These are phyloP conservation scores for Lucinisca nassula DNA, from an alignment of 2,888 invertebrate genomes.

Conservation along the genomic window DNA sequence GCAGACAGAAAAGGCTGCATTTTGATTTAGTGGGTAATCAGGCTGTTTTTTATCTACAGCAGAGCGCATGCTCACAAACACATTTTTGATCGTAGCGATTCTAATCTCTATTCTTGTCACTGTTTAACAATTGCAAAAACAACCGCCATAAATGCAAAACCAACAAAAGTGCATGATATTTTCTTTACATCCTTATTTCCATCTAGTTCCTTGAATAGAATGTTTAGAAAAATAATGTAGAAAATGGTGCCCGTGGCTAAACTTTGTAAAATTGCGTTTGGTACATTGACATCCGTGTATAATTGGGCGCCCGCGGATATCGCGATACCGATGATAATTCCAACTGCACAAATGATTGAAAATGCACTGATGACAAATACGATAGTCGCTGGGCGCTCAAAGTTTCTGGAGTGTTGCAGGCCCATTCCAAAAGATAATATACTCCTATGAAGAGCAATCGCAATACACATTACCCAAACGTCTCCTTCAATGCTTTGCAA, in stretches of 20 bases:
- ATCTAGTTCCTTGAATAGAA: constrained; percentile 83
- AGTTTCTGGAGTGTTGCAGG: constrained; percentile 79
- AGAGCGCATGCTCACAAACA: too few relatives aligned
- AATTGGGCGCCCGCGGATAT: constrained; percentile 83
- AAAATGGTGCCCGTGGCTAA: constrained; percentile 83
- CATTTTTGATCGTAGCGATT: too few relatives aligned
- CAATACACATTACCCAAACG: constrained; percentile 83
- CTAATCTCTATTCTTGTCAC: too few relatives aligned
- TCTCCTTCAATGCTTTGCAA: constrained; percentile 80
- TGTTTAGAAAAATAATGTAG: constrained; percentile 84
- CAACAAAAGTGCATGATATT: constrained; percentile 83
- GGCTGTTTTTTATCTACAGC: too few relatives aligned
- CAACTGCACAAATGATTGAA: constrained; percentile 80
- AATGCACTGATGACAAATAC: constrained; percentile 79
- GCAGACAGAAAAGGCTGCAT: too few relatives aligned
- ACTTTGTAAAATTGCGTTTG: constrained; percentile 83
- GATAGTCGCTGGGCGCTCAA: constrained; percentile 81
- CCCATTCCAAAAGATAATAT: constrained; percentile 83
- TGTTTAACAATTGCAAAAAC: constrained; percentile 77
- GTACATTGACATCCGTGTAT: constrained; percentile 81
- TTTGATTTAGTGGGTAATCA: too few relatives aligned
- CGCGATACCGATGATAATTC: constrained; percentile 80
- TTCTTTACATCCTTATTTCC: constrained; percentile 82
- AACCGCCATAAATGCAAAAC: constrained; percentile 83
- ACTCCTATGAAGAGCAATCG: constrained; percentile 80